A percentile compares a stretch with the other conserved stretches of the same genome.
Conservation (phyloP, 2,113 vertebrate genomes). For the Thunnus thynnus region DNA sequence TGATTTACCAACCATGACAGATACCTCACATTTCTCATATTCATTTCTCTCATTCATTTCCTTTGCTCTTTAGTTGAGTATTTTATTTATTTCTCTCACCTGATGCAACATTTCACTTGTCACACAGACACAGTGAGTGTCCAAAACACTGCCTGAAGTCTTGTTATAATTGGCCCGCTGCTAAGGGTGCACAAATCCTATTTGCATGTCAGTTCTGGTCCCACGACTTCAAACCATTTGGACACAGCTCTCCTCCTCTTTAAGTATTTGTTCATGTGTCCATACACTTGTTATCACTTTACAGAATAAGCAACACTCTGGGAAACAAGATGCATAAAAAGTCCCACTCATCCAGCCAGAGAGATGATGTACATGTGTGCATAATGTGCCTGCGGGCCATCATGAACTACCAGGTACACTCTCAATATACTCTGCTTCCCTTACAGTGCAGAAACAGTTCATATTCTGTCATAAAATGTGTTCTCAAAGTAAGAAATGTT, state of each 20-base stretch:
- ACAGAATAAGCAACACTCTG: constrained; percentile 78
- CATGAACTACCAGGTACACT: constrained; percentile 98
- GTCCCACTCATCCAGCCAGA: constrained; percentile 87
- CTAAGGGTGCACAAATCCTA: not conserved
- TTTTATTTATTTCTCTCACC: not conserved
- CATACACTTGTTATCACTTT: not conserved
- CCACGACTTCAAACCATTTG: not conserved
- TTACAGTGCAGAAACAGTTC: not conserved
- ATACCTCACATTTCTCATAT: not conserved
- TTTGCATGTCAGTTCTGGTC: not conserved
- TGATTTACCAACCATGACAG: not conserved
- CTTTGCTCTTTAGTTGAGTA: not conserved
- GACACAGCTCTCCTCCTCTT: not conserved
- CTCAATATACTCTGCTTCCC: not conserved
- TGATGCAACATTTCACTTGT: constrained; percentile 1
- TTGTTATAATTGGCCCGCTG: constrained; percentile 1
- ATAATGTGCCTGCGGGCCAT: constrained; percentile 98
- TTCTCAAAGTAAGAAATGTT: not conserved
- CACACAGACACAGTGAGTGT: not conserved
- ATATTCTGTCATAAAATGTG: constrained; percentile 4
- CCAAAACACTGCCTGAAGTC: not conserved
- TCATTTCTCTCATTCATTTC: not conserved
- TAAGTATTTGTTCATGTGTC: not conserved
- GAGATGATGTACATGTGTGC: constrained; percentile 95
- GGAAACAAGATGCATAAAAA: constrained; percentile 87